Percentiles rank a stretch among this genome's conserved stretches.
Evolutionary conservation across 1,140 invertebrate genomes (phyloP).

Genomic region (Luehdorfia chinensis): DNA sequence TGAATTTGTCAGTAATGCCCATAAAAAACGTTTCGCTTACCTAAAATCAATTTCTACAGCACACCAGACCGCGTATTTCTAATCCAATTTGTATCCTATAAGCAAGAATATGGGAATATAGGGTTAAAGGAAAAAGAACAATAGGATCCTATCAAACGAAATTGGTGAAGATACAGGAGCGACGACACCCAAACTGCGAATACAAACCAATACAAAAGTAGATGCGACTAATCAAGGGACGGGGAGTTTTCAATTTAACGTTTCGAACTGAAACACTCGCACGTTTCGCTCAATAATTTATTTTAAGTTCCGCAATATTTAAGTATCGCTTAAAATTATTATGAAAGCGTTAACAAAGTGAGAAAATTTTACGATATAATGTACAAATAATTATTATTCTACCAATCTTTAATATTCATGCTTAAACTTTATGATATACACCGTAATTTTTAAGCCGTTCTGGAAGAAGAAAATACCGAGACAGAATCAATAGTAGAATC

Average conservation of each 20-base stretch:
- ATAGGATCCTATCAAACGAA: slow-evolving; percentile 32
- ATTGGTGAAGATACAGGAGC: slow-evolving; percentile 28
- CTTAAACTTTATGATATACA: no score
- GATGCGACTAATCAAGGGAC: slow-evolving; percentile 13
- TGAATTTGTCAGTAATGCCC: slow-evolving; percentile 10
- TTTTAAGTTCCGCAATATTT: no score
- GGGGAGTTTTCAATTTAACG: slow-evolving; percentile 16
- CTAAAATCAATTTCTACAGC: slow-evolving; percentile 37
- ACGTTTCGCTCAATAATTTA: slow-evolving; percentile 13
- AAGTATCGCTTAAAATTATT: no score
- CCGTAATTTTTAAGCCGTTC: no score
- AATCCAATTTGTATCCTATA: slow-evolving; percentile 49
- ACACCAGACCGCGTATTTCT: slow-evolving; percentile 33
- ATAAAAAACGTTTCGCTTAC: slow-evolving; percentile 29
- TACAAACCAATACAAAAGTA: slow-evolving; percentile 10
- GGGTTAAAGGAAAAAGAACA: slow-evolving; percentile 31
- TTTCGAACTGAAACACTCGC: slow-evolving; percentile 10
- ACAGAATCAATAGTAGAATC: no score
- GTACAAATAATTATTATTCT: no score
- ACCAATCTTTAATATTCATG: no score
- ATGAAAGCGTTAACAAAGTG: no score
- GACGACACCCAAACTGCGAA: slow-evolving; percentile 23
- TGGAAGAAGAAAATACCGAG: no score
- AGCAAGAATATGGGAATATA: slow-evolving; percentile 39
- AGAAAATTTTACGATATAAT: no score